A percentile compares a stretch with the other conserved stretches of the same genome.
phyloP scores from a whole-genome alignment of 2,888 invertebrate genomes.

The Heterodera filipjevi region DNA sequence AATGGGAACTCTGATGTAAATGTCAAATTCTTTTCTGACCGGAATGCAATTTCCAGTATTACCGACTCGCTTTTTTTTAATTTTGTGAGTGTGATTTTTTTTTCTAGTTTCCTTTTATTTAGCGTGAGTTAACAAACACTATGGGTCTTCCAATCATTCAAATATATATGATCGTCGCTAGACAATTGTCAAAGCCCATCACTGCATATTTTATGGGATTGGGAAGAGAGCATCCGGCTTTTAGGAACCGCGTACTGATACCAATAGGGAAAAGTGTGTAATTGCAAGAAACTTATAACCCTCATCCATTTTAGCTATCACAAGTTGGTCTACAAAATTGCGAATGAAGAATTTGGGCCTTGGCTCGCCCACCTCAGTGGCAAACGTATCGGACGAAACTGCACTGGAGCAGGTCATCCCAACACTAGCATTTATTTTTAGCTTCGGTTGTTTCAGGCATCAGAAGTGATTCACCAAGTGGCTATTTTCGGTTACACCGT shows the following conservation, averaged over 20 bases:
- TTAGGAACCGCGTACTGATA: slow-evolving; percentile 54
- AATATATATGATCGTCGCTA: slow-evolving; percentile 60
- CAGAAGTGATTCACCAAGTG: slow-evolving; percentile 62
- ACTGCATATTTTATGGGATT: slow-evolving; percentile 46
- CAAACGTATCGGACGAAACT: slow-evolving; percentile 55
- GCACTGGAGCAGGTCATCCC: slow-evolving; percentile 63
- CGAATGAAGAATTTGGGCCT: slow-evolving; percentile 59
- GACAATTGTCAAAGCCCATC: slow-evolving; percentile 63
- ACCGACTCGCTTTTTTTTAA: no score
- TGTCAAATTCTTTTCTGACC: no score
- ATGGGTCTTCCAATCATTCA: slow-evolving; percentile 64
- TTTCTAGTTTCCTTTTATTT: neutral
- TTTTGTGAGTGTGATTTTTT: neutral
- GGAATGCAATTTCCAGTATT: no score
- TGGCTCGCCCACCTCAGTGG: slow-evolving; percentile 49
- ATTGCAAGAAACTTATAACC: neutral
- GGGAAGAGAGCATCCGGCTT: slow-evolving; percentile 59
- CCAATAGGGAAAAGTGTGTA: slow-evolving; percentile 53
- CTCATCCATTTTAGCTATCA: slow-evolving; percentile 44
- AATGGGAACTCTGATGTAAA: no score
- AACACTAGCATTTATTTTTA: no score
- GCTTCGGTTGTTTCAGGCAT: slow-evolving; percentile 51
- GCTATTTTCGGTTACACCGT: slow-evolving; percentile 61
- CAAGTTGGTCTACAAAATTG: slow-evolving; percentile 54
- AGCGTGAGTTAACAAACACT: slow-evolving; percentile 6